Evolutionary conservation across 2,888 invertebrate species (phyloP), one percentile per base, ranked within the genome.

Genomic region (Diadegma fenestrale): DNA sequence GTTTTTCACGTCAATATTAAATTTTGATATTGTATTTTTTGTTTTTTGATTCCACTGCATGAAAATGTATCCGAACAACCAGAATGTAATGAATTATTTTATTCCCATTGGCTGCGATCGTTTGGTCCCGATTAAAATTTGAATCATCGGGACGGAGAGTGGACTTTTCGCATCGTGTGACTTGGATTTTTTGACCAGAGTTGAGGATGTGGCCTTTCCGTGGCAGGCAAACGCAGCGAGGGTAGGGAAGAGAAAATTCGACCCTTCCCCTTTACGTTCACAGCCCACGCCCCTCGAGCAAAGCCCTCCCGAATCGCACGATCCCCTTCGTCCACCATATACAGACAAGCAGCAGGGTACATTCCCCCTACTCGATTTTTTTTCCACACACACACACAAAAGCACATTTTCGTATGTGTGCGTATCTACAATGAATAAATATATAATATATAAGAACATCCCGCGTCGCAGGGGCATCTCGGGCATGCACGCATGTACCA

Each of bases 231-330:
- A 33, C n/a, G n/a, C n/a, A 51, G 45, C 12, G 14, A 48, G 80
- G 43, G 26, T 41, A 80, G 68, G 64, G 73, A 51, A 45, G 43
- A 73, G 73, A 69, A 68, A 71, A 75, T 48, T 73, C 79, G 80
- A 84, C 48, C 82, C 81, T 79, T 82, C 84, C 83, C 81, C 76
- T 48, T 76, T 66, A 51, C 71, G 77, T 71, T 79, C 83, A 78
- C 48, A 86, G 87, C 88, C 88, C 89, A 89, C 89, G 90, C 89
- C 89, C 90, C 87, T 64, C 86, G 69, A 82, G 88, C 85, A 88
- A 88, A 90, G 88, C 89, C 90, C 87, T 87, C 85, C 86, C 85
- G 87, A 85, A 85, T 89, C 88, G 90, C 90, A 89, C 89, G 89
- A 88, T 90, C 88, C 88, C 89, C 88, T 87, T 84, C 82, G 82